phyloP scores from a whole-genome alignment of 2,113 vertebrate genomes.

The Piliocolobus tephrosceles region DNA sequence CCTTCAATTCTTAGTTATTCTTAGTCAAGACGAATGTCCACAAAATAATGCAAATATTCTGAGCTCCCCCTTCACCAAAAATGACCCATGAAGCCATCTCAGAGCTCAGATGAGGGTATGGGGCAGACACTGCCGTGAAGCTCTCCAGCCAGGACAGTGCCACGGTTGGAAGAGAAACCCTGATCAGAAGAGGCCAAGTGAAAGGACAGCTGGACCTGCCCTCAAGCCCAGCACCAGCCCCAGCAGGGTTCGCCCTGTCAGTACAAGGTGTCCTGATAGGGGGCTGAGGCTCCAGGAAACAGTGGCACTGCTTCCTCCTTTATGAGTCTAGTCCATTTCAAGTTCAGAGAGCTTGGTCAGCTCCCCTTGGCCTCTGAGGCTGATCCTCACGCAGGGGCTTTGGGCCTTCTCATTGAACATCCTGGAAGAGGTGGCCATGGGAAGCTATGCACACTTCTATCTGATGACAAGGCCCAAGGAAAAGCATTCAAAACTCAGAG shows the following conservation, averaged over 20 bases:
- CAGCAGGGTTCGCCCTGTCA: background rate
- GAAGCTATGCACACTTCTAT: background rate
- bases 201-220: background rate
- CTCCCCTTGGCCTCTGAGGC: background rate
- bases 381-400: too few species aligned
- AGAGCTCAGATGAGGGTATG: background rate
- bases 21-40: background rate
- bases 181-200: background rate
- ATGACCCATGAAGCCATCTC: background rate
- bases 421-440: background rate
- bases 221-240: too few species aligned
- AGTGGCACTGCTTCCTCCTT: background rate
- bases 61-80: background rate
- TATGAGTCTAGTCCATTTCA: background rate
- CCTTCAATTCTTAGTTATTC: background rate
- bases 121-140: background rate
- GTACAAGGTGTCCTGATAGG: background rate
- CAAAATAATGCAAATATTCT: slow-evolving; percentile 3
- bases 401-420: background rate
- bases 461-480: background rate
- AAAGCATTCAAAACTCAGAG: background rate
- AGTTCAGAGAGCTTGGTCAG: background rate
- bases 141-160: background rate
- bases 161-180: background rate
- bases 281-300: background rate